Evolutionary conservation across 2,888 invertebrate genomes (phyloP), one percentile per base, ranked within the genome.

Genomic region (Stenotaenia linearis): DNA sequence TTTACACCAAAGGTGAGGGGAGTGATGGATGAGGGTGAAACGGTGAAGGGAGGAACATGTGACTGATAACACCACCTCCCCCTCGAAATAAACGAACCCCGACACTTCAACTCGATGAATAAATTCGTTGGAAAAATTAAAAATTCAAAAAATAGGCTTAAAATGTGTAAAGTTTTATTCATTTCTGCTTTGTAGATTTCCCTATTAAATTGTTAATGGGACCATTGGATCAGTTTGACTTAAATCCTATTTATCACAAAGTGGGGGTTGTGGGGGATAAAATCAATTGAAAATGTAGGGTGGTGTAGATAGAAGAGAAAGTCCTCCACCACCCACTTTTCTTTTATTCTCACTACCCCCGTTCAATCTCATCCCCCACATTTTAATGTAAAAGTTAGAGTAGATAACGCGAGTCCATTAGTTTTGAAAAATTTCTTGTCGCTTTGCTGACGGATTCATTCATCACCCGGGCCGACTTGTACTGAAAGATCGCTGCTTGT

Each of bases 391-490:
- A 69, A 69, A 69, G 69, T 69, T 50, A 4, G 69, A 69, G 69
- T 69, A 69, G 69, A 69, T 69, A 69, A 69, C 69, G 69, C 69
- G 28, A 69, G 69, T 69, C 69, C 69, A 69, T 69, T 69, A 69
- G 28, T 69, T 69, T 69, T 69, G 69, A 69, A 28, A 69, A 25
- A 69, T 69, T 50, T 23, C 21, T 25, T 12, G 28, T 25, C 69
- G 69, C 28, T 28, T 23, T 25, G 56, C 25, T 69, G 69, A 69
- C 69, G 69, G 69, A 69, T 69, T 69, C 69, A 69, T 69, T 69
- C 69, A 69, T 69, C 69, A 69, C 69, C n/a, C n/a, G n/a, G n/a
- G n/a, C n/a, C 25, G 28, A 28, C 69, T 23, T 28, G 28, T 4
- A 25, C 12, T 18, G 69, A 69, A 69, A n/a, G 25, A 69, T 69